phyloP scores from a whole-genome alignment of 2,888 invertebrate species.

The Nomada fabriciana region DNA sequence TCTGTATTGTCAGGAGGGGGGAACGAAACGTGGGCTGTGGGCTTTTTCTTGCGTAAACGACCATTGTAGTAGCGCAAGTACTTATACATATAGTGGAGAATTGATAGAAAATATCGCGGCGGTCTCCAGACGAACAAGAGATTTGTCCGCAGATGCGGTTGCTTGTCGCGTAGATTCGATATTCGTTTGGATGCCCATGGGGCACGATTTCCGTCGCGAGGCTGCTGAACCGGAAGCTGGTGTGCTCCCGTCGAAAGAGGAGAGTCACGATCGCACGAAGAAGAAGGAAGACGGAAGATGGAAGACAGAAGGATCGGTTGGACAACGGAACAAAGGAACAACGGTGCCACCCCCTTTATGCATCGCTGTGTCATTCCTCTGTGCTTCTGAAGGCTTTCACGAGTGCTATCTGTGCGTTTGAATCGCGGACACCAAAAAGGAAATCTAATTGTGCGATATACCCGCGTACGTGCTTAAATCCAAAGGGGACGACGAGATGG shows the following conservation, averaged over 20 bases:
- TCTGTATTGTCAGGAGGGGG: neutral
- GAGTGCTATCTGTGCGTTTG: slow-evolving; percentile 40
- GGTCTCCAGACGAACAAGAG: neutral
- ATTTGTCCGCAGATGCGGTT: slow-evolving; percentile 7
- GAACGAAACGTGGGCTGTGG: neutral
- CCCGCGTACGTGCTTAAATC: slow-evolving; percentile 43
- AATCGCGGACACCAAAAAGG: slow-evolving; percentile 56
- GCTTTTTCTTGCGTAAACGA: neutral
- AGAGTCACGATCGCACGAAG: slow-evolving; percentile 5
- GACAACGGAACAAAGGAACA: neutral
- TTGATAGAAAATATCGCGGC: slow-evolving; percentile 10
- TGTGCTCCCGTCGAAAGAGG: slow-evolving; percentile 17
- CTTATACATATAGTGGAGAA: too few relatives aligned
- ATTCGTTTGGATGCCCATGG: slow-evolving; percentile 51
- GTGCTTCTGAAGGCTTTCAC: neutral
- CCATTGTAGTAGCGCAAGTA: neutral
- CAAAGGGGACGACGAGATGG: slow-evolving; percentile 21
- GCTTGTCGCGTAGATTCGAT: slow-evolving; percentile 27
- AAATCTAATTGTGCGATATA: slow-evolving; percentile 75
- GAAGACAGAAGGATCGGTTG: neutral
- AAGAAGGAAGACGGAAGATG: slow-evolving; percentile 3
- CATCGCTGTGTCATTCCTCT: slow-evolving; percentile 1
- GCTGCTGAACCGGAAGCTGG: slow-evolving; percentile 45
- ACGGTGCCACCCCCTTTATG: slow-evolving; percentile 8
- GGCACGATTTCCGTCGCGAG: slow-evolving; percentile 9